Conservation (phyloP, 2,113 vertebrate genomes). For the Mormyrus iriodes region DNA sequence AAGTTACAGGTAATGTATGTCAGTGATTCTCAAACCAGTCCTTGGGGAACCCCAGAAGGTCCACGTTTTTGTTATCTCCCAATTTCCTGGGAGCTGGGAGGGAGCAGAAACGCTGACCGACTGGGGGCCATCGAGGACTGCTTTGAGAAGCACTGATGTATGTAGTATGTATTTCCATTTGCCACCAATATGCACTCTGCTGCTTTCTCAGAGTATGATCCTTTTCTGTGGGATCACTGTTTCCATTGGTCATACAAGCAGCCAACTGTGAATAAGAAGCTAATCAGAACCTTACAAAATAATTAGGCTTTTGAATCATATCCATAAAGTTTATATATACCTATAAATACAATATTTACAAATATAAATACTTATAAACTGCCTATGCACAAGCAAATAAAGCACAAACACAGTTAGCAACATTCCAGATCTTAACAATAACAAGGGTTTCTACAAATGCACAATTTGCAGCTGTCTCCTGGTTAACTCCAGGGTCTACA, state of each 20-base stretch:
- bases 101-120: neutral
- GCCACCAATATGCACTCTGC: neutral
- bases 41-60: neutral
- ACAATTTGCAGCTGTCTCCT: neutral
- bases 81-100: neutral
- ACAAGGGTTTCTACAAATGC: neutral
- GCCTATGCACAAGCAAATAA: neutral
- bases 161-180: neutral
- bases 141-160: neutral
- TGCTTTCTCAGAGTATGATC: neutral
- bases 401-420: neutral
- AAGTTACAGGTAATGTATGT: neutral
- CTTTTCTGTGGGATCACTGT: neutral
- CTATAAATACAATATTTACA: neutral
- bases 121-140: neutral
- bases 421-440: neutral
- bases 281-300: slow-evolving; percentile 1
- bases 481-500: neutral
- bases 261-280: neutral
- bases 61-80: neutral
- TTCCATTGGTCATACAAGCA: neutral
- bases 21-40: neutral
- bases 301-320: neutral
- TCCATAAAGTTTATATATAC: neutral
- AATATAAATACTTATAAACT: neutral